These are phyloP conservation scores for Neocrepidodera transversa DNA, from an alignment of 2,888 invertebrate genomes.

Conservation along the genomic window DNA sequence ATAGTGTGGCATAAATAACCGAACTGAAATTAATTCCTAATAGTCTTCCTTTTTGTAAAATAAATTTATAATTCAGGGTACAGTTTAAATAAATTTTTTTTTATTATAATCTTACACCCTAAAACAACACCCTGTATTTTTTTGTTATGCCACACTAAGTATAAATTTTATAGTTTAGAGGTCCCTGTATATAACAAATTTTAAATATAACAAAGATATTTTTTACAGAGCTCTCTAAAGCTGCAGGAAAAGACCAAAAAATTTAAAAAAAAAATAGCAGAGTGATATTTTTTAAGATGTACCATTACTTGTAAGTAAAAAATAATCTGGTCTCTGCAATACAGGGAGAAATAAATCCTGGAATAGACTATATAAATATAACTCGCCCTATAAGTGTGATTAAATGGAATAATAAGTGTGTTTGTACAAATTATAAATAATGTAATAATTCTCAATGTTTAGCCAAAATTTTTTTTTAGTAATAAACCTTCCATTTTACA, in stretches of 20 bases:
- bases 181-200: constrained; percentile 41
- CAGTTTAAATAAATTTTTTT: too few species aligned
- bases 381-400: constrained; percentile 10
- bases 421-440: constrained; percentile 34
- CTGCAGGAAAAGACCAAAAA: constrained; percentile 19
- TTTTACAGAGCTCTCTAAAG: constrained; percentile 26
- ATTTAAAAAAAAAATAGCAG: constrained; percentile 6
- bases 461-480: constrained; percentile 28
- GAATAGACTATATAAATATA: background rate
- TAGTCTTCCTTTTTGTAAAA: background rate
- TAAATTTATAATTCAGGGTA: too few species aligned
- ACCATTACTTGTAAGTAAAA: constrained; percentile 1
- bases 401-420: constrained; percentile 16
- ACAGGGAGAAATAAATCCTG: background rate
- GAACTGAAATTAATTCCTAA: background rate
- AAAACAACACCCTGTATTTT: background rate
- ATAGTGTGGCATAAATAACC: constrained; percentile 13
- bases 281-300: constrained; percentile 21
- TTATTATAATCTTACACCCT: too few species aligned
- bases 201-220: constrained; percentile 32
- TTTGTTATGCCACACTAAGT: constrained; percentile 16
- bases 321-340: background rate
- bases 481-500: constrained; percentile 24
- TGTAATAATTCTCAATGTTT: constrained; percentile 27
- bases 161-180: constrained; percentile 20